phyloP scores from a whole-genome alignment of 2,113 vertebrate genomes.

The Thunnus thynnus region DNA sequence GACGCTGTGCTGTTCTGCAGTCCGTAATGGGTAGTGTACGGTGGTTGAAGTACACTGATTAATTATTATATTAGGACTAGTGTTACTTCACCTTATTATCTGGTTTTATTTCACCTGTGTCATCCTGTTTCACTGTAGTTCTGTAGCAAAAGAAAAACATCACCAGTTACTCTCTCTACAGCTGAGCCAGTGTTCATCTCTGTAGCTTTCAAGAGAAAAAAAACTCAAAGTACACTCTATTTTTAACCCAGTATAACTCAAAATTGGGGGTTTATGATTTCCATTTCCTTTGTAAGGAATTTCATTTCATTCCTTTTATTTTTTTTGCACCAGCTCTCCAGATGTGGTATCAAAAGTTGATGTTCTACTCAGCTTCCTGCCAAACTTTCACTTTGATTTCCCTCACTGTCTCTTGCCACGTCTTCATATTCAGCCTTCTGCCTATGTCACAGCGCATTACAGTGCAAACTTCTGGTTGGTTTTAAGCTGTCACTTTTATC shows the following conservation, averaged over 20 bases:
- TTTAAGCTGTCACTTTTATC: constrained; percentile 52
- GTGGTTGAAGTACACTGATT: constrained; percentile 44
- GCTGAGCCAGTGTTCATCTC: constrained; percentile 8
- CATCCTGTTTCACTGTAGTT: background rate
- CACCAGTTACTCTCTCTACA: constrained; percentile 29
- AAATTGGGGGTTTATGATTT: constrained; percentile 17
- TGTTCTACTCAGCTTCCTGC: constrained; percentile 41
- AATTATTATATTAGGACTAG: constrained; percentile 37
- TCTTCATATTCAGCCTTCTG: constrained; percentile 23
- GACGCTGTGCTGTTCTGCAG: constrained; percentile 31
- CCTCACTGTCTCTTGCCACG: background rate
- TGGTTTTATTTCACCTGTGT: background rate
- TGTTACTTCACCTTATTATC: constrained; percentile 18
- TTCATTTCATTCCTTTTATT: constrained; percentile 15
- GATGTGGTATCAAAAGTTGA: constrained; percentile 39
- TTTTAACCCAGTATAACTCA: constrained; percentile 53
- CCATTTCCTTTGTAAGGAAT: constrained; percentile 48
- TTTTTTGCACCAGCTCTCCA: constrained; percentile 28
- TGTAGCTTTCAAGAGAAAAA: constrained; percentile 13
- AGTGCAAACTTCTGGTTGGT: constrained; percentile 30
- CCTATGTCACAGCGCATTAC: constrained; percentile 18
- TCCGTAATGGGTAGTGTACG: constrained; percentile 32
- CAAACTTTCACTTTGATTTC: constrained; percentile 60
- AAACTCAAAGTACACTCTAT: constrained; percentile 42
- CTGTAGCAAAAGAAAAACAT: constrained; percentile 8